Evolutionary conservation across 2,888 invertebrate genomes (phyloP).

Genomic region (Archaeoteleia sp.): DNA sequence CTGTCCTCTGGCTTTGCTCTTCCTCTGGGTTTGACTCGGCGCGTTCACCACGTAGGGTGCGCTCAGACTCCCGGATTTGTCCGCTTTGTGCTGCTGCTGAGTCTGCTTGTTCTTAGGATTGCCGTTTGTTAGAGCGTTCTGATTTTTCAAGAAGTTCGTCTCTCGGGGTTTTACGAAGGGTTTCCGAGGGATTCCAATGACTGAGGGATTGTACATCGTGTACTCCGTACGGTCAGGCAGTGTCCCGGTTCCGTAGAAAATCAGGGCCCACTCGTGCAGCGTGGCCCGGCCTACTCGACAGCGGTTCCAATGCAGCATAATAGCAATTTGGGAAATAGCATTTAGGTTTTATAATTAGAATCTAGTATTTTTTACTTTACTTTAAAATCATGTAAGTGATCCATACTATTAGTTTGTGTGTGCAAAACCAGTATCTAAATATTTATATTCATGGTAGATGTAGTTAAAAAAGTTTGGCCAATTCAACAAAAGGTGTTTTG

Average conservation of each 20-base stretch:
- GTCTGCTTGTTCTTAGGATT: slow-evolving; percentile 68
- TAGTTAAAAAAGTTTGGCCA: too few relatives aligned
- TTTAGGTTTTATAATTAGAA: too few relatives aligned
- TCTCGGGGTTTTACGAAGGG: slow-evolving; percentile 66
- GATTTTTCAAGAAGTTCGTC: slow-evolving; percentile 62
- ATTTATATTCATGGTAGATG: too few relatives aligned
- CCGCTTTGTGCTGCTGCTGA: slow-evolving; percentile 76
- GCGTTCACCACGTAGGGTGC: slow-evolving; percentile 63
- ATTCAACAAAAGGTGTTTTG: too few relatives aligned
- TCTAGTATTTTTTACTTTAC: too few relatives aligned
- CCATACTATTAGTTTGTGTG: too few relatives aligned
- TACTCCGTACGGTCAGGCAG: slow-evolving; percentile 73
- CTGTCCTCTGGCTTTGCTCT: slow-evolving; percentile 66
- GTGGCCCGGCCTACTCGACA: slow-evolving; percentile 84
- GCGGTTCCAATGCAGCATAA: slow-evolving; percentile 1
- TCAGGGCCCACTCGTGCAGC: slow-evolving; percentile 94
- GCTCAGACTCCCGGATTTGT: slow-evolving; percentile 75
- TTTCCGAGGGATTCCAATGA: slow-evolving; percentile 61
- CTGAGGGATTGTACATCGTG: slow-evolving; percentile 65
- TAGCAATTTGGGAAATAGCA: too few relatives aligned
- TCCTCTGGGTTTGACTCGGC: slow-evolving; percentile 62
- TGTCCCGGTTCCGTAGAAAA: slow-evolving; percentile 90
- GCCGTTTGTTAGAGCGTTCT: slow-evolving; percentile 59
- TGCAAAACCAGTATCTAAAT: too few relatives aligned
- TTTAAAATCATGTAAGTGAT: too few relatives aligned